phyloP scores from a whole-genome alignment of 2,888 invertebrate species.

The Lasioglossum morio region DNA sequence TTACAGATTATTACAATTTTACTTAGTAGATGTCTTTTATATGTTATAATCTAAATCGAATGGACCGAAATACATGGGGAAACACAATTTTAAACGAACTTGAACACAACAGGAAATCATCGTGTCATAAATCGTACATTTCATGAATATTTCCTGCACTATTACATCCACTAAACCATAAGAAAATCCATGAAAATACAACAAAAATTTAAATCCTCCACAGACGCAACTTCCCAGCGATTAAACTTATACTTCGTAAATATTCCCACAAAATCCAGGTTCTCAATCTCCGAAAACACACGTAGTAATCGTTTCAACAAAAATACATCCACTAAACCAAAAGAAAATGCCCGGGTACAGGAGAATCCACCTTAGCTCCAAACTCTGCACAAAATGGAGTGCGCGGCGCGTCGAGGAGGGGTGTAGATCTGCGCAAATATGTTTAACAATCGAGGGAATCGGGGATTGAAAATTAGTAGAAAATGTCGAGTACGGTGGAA shows the following conservation, averaged over 20 bases:
- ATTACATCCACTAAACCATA: background rate
- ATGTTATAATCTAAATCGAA: background rate
- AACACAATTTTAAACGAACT: background rate
- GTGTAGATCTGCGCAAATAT: background rate
- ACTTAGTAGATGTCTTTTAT: background rate
- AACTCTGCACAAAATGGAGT: constrained; percentile 4
- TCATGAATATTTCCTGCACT: background rate
- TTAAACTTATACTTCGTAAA: background rate
- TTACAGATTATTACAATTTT: no score
- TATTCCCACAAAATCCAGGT: background rate
- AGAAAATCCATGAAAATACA: background rate
- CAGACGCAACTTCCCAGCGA: background rate
- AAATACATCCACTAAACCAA: background rate
- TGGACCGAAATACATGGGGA: background rate
- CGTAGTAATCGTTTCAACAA: no score
- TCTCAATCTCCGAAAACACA: background rate
- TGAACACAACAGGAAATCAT: background rate
- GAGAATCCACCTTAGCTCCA: background rate
- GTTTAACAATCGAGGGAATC: no score
- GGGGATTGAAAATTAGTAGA: background rate
- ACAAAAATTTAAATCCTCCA: background rate
- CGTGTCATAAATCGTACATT: background rate
- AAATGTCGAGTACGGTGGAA: background rate
- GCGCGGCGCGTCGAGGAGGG: background rate
- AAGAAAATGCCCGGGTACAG: background rate